phyloP scores from a whole-genome alignment of 92 coral and sea anemone species.

The Nematostella vectensis region DNA sequence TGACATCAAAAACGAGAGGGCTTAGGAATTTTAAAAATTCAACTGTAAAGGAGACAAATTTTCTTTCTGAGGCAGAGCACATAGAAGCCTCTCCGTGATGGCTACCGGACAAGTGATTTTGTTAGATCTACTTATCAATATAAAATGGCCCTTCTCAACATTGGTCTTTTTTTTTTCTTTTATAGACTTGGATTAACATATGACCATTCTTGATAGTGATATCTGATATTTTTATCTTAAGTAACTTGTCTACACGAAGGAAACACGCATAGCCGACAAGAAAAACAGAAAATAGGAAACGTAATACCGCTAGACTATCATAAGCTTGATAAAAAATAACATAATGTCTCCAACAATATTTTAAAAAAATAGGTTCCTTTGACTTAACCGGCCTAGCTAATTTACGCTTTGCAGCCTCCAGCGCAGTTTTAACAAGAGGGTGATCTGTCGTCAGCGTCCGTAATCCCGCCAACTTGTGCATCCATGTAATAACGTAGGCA shows the following conservation, averaged over 20 bases:
- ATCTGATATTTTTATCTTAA: no score
- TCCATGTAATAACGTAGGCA: constrained; percentile 16
- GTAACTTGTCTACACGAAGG: constrained; percentile 26
- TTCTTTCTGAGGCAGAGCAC: neutral
- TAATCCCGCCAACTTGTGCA: constrained; percentile 13
- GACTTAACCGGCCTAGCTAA: constrained; percentile 30
- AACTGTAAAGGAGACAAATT: neutral
- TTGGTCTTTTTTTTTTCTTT: constrained; percentile 38
- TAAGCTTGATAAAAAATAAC: constrained; percentile 18
- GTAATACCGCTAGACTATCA: constrained; percentile 27
- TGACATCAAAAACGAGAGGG: no score
- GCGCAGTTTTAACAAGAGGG: constrained; percentile 22
- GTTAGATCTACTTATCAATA: constrained; percentile 22
- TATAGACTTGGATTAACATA: constrained; percentile 19
- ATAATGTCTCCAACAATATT: constrained; percentile 3
- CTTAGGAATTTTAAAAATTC: constrained; percentile 1
- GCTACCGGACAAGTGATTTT: constrained; percentile 14
- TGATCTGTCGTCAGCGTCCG: constrained; percentile 12
- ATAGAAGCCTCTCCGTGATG: constrained; percentile 1
- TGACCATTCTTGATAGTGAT: constrained; percentile 6
- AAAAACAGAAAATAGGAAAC: constrained; percentile 28
- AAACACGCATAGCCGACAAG: constrained; percentile 35
- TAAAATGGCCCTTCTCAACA: constrained; percentile 32
- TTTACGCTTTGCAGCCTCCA: constrained; percentile 28
- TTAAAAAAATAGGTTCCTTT: constrained; percentile 21